A percentile compares a stretch with the other conserved stretches of the same genome.
phyloP scores from a whole-genome alignment of 2,113 vertebrate genomes.

The Cranoglanis bouderius region DNA sequence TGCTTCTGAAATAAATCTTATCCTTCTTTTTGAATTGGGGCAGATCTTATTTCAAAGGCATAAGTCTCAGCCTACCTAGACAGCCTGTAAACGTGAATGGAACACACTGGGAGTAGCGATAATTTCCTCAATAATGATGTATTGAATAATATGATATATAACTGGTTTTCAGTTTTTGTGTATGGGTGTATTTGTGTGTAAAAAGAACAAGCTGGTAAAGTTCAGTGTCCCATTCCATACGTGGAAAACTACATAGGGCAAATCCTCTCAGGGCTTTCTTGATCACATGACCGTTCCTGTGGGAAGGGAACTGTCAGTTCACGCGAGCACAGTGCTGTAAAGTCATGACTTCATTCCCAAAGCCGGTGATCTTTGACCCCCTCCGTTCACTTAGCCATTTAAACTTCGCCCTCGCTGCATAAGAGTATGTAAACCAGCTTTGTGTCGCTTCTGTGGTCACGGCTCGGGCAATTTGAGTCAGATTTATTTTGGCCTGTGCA shows the following conservation, averaged over 20 bases:
- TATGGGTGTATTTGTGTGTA: not conserved
- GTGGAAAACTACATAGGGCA: slow-evolving; percentile 46
- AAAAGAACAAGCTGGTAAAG: not conserved
- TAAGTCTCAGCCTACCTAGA: not conserved
- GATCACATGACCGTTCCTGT: slow-evolving; percentile 46
- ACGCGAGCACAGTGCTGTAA: not conserved
- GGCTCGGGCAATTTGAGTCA: not conserved
- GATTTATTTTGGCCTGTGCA: not conserved
- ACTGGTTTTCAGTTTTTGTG: not conserved
- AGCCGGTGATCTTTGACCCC: slow-evolving; percentile 43
- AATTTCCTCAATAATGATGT: not conserved
- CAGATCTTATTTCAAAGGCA: not conserved
- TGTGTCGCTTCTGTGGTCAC: not conserved
- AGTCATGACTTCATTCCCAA: slow-evolving; percentile 32
- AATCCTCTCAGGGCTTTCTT: slow-evolving; percentile 46
- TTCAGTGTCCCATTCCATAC: slow-evolving; percentile 16
- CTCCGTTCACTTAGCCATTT: slow-evolving; percentile 24
- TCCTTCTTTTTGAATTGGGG: not conserved
- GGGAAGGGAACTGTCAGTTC: slow-evolving; percentile 20
- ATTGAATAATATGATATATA: not conserved
- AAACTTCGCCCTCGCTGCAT: slow-evolving; percentile 41
- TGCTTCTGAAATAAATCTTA: not conserved
- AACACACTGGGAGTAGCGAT: not conserved
- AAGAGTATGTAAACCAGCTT: not conserved
- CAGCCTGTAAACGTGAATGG: not conserved